Conservation (phyloP, 2,113 vertebrate species). For the Gorsachius goisagi region DNA sequence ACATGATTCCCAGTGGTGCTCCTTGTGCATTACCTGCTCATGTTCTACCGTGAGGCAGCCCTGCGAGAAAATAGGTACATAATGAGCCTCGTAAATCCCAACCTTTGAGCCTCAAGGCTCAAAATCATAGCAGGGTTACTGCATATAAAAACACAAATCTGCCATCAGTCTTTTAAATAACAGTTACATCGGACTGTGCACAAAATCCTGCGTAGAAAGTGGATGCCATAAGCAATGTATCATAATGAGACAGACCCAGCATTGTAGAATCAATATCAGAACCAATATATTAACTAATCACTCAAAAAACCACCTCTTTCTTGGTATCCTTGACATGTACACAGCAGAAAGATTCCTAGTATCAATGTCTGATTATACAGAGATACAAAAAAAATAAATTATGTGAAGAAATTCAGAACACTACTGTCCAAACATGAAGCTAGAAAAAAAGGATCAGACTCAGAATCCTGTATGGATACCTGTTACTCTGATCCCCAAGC, state of each 20-base stretch:
- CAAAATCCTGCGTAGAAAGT: neutral
- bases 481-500: neutral
- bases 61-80: neutral
- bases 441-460: neutral
- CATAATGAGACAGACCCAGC: neutral
- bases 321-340: neutral
- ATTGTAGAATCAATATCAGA: neutral
- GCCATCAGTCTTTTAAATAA: neutral
- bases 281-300: neutral
- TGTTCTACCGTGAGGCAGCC: conserved; percentile 75
- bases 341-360: neutral
- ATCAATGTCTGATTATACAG: neutral
- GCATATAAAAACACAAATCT: neutral
- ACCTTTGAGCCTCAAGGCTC: neutral
- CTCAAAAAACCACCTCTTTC: neutral
- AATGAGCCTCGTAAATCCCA: neutral
- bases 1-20: conserved; percentile 92
- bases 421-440: neutral
- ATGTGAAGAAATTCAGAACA: neutral
- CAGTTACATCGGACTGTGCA: neutral
- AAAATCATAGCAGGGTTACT: neutral
- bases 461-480: neutral
- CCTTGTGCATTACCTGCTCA: conserved; percentile 92
- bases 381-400: neutral
- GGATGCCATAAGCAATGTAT: neutral